Percentiles rank a stretch among this genome's conserved stretches.
Evolutionary conservation across 2,797 vertebrate genomes (phyloP).

Genomic region (Macrochelys suwanniensis): DNA sequence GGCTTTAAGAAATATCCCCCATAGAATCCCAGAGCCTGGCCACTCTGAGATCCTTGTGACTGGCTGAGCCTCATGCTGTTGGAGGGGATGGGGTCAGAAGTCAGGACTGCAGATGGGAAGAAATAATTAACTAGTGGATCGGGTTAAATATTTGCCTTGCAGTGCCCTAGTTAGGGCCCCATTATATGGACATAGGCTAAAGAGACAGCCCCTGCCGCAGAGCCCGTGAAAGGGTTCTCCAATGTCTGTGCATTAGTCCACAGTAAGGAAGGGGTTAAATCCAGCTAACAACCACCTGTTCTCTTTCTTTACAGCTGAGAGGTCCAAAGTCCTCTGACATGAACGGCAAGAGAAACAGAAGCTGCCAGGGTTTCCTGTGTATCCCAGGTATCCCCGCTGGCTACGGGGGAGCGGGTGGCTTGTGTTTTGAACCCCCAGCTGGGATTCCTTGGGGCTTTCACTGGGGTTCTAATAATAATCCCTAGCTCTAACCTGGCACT

Average conservation of each 20-base stretch:
- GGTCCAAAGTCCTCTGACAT: conserved; percentile 42
- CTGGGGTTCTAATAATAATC: too few species aligned
- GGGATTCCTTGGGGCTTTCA: background rate
- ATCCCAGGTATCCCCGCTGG: conserved; percentile 65
- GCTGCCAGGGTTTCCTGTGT: conserved; percentile 25
- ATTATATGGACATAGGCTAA: background rate
- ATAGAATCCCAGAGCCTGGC: background rate
- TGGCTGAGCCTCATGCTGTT: too few species aligned
- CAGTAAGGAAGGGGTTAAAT: background rate
- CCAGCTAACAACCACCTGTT: background rate
- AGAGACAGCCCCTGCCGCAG: background rate
- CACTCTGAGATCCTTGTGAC: too few species aligned
- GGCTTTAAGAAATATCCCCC: background rate
- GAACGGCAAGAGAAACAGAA: conserved; percentile 2
- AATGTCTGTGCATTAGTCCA: background rate
- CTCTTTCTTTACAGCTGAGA: conserved; percentile 9
- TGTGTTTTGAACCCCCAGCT: background rate
- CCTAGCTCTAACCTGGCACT: background rate
- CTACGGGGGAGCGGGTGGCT: too few species aligned
- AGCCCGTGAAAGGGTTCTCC: background rate
- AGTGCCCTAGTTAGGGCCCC: accelerated
- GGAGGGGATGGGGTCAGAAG: background rate
- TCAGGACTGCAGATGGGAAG: background rate
- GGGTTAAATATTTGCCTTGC: background rate
- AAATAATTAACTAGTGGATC: background rate